Conservation (phyloP, 2,888 invertebrate genomes). For the Cylloceria caligata region DNA sequence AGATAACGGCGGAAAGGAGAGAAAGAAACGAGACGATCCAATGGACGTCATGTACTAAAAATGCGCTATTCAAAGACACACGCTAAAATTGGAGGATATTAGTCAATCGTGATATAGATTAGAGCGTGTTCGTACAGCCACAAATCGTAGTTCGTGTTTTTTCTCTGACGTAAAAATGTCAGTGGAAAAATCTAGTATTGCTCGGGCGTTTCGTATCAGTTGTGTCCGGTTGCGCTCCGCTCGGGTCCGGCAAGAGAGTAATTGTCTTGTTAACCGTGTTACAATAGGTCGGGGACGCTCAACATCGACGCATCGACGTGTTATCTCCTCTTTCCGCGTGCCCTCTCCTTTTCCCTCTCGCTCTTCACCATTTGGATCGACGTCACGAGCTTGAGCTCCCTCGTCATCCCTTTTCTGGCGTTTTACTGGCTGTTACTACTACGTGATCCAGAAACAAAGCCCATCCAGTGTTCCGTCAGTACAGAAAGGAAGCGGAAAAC, state of each 20-base stretch:
- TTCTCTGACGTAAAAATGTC: conserved; percentile 28
- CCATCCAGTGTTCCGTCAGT: neutral
- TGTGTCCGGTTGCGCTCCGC: conserved; percentile 26
- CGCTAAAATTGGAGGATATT: neutral
- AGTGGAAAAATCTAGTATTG: conserved; percentile 19
- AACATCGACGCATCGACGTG: conserved; percentile 38
- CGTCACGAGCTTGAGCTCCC: neutral
- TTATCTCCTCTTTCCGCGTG: conserved; percentile 22
- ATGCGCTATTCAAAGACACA: neutral
- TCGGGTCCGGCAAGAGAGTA: conserved; percentile 27
- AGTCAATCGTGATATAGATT: neutral
- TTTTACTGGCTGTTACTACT: conserved; percentile 5
- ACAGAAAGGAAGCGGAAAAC: conserved; percentile 7
- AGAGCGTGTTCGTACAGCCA: neutral
- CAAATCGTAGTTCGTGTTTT: neutral
- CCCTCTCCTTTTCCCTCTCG: neutral
- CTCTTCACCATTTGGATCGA: neutral
- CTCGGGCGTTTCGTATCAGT: conserved; percentile 4
- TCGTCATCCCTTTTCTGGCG: conserved; percentile 8
- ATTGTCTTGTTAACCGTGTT: conserved; percentile 57
- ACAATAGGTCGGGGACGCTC: conserved; percentile 48
- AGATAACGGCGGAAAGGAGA: no score
- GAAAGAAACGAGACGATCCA: no score
- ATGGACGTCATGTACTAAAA: neutral
- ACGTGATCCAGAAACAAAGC: conserved; percentile 38